phyloP scores from a whole-genome alignment of 2,113 vertebrate species.

The Oreocharis arfaki region DNA sequence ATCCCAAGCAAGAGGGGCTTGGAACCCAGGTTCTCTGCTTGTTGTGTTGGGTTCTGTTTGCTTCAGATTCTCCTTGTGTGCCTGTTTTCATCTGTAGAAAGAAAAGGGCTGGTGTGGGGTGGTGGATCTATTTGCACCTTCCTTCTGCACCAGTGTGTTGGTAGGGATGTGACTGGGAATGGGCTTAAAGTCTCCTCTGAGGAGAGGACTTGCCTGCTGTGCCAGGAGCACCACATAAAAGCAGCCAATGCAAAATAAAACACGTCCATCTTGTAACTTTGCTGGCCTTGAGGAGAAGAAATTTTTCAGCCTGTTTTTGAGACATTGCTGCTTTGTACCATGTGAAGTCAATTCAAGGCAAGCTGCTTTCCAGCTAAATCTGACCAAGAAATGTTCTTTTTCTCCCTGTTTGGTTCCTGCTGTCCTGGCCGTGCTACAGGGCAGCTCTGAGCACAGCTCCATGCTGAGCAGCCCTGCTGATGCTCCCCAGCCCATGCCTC shows the following conservation, averaged over 20 bases:
- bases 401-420: background rate
- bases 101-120: rapidly evolving
- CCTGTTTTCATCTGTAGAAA: rapidly evolving
- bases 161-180: background rate
- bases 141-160: too few species aligned
- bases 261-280: slow-evolving; percentile 9
- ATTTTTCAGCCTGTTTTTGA: slow-evolving; percentile 19
- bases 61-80: background rate
- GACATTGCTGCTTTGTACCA: background rate
- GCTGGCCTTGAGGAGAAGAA: background rate
- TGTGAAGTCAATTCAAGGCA: slow-evolving; percentile 60
- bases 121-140: background rate
- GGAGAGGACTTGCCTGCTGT: rapidly evolving
- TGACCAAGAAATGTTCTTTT: slow-evolving; percentile 64
- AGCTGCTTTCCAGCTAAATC: slow-evolving; percentile 64
- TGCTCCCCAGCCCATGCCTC: background rate
- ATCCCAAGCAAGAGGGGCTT: background rate
- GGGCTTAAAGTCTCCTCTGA: background rate
- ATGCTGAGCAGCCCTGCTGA: background rate
- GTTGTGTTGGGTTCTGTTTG: background rate
- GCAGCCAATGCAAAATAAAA: background rate
- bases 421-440: background rate
- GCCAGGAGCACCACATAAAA: background rate
- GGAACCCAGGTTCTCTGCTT: background rate
- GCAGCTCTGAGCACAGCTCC: background rate